These are phyloP conservation scores for Trachymyrmex septentrionalis DNA, from an alignment of 1,140 invertebrate species.

Conservation along the genomic window DNA sequence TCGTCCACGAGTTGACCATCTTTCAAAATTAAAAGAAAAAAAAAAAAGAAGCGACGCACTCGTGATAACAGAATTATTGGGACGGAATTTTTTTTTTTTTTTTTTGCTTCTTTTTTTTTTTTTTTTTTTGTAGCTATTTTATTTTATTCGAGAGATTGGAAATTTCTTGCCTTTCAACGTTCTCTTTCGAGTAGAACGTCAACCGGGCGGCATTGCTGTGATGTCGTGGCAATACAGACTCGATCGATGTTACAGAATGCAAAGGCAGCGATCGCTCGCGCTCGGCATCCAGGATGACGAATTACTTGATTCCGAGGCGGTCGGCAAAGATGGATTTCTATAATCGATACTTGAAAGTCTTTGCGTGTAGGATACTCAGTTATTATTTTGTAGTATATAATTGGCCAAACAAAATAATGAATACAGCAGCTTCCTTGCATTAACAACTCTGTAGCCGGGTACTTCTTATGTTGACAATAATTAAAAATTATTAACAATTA, in stretches of 20 bases:
- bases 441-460: not conserved
- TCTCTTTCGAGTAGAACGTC: not conserved
- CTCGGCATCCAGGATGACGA: not conserved
- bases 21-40: not conserved
- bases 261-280: conserved; percentile 21
- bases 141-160: not conserved
- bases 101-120: not conserved
- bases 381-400: not conserved
- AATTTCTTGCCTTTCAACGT: conserved; percentile 2
- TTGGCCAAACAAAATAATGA: not conserved
- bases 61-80: not conserved
- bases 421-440: not conserved
- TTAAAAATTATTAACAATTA: not conserved
- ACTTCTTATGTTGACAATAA: not conserved
- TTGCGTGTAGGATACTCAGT: not conserved
- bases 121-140: not conserved
- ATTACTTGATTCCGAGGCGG: conserved; percentile 15
- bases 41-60: not conserved
- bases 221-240: not conserved
- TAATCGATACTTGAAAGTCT: not conserved
- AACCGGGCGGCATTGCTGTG: not conserved
- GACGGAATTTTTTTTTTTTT: not conserved
- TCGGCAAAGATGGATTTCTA: conserved; percentile 29
- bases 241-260: conserved; percentile 42
- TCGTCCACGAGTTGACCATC: not conserved